phyloP scores from a whole-genome alignment of 23 tunicate genomes.

The Oikopleura albicans region DNA sequence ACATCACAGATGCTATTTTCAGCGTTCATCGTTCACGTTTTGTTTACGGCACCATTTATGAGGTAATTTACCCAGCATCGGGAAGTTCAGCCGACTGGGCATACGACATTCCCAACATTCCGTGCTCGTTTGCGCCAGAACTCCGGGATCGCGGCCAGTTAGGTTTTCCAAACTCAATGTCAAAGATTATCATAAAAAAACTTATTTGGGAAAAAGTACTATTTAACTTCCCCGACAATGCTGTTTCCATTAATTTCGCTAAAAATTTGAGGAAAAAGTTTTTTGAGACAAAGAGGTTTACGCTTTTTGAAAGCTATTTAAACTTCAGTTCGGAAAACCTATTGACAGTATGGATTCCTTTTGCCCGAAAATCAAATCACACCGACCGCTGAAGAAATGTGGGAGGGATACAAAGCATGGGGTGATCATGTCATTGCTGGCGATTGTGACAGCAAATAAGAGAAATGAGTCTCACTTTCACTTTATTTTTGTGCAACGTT shows the following conservation, averaged over 20 bases:
- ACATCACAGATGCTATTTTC: not conserved
- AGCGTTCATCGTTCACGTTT: not conserved
- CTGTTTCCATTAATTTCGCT: too few species aligned
- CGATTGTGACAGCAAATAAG: not conserved
- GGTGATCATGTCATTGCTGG: not conserved
- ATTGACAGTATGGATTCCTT: not conserved
- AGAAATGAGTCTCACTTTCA: too few species aligned
- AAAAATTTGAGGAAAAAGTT: too few species aligned
- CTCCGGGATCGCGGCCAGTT: not conserved
- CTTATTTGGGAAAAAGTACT: too few species aligned
- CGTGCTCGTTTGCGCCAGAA: constrained; percentile 12
- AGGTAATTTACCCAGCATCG: not conserved
- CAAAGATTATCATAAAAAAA: too few species aligned
- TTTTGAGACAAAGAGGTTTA: too few species aligned
- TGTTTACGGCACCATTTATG: not conserved
- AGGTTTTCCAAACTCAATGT: not conserved
- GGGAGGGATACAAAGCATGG: constrained; percentile 22
- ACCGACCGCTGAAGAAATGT: not conserved
- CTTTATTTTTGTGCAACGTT: too few species aligned
- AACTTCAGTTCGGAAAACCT: not conserved
- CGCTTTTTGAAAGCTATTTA: not conserved
- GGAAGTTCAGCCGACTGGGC: constrained; percentile 14
- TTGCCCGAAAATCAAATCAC: not conserved
- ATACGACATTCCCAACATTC: not conserved
- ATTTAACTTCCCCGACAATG: too few species aligned